These are phyloP conservation scores for Carapus acus DNA, from an alignment of 2,797 vertebrate genomes.

Conservation along the genomic window DNA sequence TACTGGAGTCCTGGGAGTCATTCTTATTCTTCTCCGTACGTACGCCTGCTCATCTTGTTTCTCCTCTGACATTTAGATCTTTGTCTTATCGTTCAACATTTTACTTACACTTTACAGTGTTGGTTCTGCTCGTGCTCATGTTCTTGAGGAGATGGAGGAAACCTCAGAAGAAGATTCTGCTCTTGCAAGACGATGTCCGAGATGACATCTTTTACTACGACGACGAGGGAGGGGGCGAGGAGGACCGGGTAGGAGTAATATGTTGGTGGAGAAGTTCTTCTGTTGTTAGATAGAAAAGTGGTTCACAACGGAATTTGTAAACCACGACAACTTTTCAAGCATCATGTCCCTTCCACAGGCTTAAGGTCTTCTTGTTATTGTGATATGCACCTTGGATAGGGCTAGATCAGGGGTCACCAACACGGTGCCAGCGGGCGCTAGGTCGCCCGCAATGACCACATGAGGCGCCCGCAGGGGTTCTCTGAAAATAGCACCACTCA, in stretches of 20 bases:
- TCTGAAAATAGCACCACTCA: no score
- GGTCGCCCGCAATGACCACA: no score
- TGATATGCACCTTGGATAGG: no score
- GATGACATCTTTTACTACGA: slow-evolving; percentile 83
- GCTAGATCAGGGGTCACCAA: no score
- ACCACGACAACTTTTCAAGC: no score
- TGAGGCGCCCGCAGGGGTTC: no score
- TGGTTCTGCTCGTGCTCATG: slow-evolving; percentile 75
- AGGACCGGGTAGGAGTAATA: slow-evolving; percentile 77
- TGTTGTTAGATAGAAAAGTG: no score
- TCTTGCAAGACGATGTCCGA: slow-evolving; percentile 76
- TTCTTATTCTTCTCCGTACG: slow-evolving; percentile 49
- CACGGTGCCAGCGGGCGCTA: no score
- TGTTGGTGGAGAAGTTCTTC: slow-evolving; percentile 40
- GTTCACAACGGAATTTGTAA: no score
- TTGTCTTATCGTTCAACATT: background rate
- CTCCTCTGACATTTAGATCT: background rate
- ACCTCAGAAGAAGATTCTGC: slow-evolving; percentile 64
- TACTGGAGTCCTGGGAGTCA: slow-evolving; percentile 29
- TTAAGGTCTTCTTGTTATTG: no score
- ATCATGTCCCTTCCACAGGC: no score
- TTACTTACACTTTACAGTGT: slow-evolving; percentile 42
- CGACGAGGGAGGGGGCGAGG: slow-evolving; percentile 84
- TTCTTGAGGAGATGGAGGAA: slow-evolving; percentile 58
- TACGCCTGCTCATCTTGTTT: background rate